Evolutionary conservation across 1,140 invertebrate species (phyloP).

Genomic region (Alviniconcha marisindica): DNA sequence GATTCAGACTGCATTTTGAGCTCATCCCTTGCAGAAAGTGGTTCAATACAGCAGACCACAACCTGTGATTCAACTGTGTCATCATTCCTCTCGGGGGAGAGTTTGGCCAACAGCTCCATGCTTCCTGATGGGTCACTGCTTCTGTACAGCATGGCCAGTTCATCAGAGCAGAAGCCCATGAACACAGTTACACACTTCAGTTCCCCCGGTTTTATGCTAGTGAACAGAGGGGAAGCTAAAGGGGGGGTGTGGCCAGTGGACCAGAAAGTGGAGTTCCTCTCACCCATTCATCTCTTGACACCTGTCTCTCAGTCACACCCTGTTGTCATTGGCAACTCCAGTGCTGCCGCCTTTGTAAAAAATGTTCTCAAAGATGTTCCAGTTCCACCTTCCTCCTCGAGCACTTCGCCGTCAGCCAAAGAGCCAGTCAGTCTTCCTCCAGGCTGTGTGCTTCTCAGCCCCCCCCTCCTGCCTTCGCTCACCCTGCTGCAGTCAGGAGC

Average conservation of each 20-base stretch:
- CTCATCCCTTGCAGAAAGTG: background rate
- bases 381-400: background rate
- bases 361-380: conserved; percentile 17
- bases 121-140: background rate
- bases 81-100: background rate
- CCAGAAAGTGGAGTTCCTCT: background rate
- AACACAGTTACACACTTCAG: background rate
- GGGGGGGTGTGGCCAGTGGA: background rate
- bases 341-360: conserved; percentile 15
- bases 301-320: conserved; percentile 27
- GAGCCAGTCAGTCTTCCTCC: background rate
- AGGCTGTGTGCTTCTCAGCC: background rate
- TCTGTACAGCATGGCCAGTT: background rate
- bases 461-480: background rate
- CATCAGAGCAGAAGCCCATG: background rate
- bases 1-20: conserved; percentile 15
- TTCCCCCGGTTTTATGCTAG: background rate
- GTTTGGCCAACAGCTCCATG: background rate
- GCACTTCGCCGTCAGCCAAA: background rate
- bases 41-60: background rate
- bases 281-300: conserved; percentile 1
- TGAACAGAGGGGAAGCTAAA: background rate
- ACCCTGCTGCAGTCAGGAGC: background rate
- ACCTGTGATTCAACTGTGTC: background rate
- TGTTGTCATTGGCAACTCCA: conserved; percentile 21